Conservation (phyloP, 2,797 vertebrate species). For the Diglossa cyanea region DNA sequence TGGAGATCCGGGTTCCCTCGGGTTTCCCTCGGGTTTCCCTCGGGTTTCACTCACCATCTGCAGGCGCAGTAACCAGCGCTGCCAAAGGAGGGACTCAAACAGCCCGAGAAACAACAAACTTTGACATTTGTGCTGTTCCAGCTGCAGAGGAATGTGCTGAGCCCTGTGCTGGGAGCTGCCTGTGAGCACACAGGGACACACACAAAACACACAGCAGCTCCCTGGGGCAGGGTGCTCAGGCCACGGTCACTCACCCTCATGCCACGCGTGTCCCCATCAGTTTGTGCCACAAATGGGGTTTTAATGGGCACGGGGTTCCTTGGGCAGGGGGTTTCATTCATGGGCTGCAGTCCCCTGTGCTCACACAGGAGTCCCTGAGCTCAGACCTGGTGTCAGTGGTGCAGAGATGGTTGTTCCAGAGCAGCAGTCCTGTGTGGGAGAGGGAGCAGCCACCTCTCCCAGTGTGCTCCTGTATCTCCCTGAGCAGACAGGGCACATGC, state of each 20-base stretch:
- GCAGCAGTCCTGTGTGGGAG: accelerated
- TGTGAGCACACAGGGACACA: not conserved
- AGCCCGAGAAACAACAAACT: not conserved
- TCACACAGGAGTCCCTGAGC: not conserved
- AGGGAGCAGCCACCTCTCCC: not conserved
- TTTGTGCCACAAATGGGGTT: not conserved
- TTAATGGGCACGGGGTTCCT: not conserved
- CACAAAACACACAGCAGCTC: not conserved
- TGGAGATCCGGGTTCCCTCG: not conserved
- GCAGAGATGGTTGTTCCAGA: accelerated
- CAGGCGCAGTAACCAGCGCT: not conserved
- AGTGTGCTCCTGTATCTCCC: not conserved
- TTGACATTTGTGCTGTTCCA: constrained; percentile 23
- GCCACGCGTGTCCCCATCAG: not conserved
- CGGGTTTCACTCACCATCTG: not conserved
- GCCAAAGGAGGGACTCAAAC: not conserved
- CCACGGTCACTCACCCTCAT: accelerated
- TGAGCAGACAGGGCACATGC: not conserved
- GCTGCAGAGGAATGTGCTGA: constrained; percentile 59
- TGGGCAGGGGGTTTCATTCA: not conserved
- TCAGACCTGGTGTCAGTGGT: not conserved
- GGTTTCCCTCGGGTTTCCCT: not conserved
- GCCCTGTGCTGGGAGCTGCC: not conserved
- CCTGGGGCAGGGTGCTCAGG: not conserved
- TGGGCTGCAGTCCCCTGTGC: not conserved